Conservation (phyloP, 53 echinoderm and acorn worm species). For the Glandiceps talaboti region DNA sequence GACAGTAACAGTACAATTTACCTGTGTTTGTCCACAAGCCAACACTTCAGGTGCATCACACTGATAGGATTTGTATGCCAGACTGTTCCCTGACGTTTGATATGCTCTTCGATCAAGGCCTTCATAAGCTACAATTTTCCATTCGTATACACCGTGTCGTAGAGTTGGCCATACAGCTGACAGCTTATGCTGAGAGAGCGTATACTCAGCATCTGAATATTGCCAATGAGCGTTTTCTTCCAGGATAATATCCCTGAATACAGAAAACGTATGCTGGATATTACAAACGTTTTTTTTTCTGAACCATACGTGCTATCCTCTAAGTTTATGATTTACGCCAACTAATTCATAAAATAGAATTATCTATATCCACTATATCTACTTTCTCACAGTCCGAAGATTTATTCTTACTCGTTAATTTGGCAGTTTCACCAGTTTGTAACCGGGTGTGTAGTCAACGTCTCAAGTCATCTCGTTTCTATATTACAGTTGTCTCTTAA, state of each 20-base stretch:
- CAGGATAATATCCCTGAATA: slow-evolving; percentile 11
- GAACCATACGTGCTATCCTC: too few relatives aligned
- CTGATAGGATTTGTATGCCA: background rate
- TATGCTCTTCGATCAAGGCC: background rate
- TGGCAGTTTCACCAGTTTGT: too few relatives aligned
- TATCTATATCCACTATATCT: too few relatives aligned
- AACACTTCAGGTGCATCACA: background rate
- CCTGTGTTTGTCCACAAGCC: background rate
- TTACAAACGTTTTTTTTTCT: too few relatives aligned
- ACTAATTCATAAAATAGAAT: too few relatives aligned
- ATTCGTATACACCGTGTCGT: slow-evolving; percentile 23
- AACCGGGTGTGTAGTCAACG: too few relatives aligned
- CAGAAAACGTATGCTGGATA: background rate
- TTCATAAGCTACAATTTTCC: slow-evolving; percentile 6
- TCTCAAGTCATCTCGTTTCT: too few relatives aligned
- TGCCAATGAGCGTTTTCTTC: slow-evolving; percentile 31
- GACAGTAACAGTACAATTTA: too few relatives aligned
- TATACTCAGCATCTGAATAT: slow-evolving; percentile 25
- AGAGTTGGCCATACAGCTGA: slow-evolving; percentile 42
- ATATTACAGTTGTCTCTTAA: too few relatives aligned
- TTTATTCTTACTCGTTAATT: too few relatives aligned
- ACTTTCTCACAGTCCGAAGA: too few relatives aligned
- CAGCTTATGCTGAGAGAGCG: background rate
- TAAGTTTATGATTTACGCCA: too few relatives aligned
- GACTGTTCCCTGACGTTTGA: background rate